These are phyloP conservation scores for Diadegma fenestrale DNA, from an alignment of 2,888 invertebrate species.

Conservation along the genomic window DNA sequence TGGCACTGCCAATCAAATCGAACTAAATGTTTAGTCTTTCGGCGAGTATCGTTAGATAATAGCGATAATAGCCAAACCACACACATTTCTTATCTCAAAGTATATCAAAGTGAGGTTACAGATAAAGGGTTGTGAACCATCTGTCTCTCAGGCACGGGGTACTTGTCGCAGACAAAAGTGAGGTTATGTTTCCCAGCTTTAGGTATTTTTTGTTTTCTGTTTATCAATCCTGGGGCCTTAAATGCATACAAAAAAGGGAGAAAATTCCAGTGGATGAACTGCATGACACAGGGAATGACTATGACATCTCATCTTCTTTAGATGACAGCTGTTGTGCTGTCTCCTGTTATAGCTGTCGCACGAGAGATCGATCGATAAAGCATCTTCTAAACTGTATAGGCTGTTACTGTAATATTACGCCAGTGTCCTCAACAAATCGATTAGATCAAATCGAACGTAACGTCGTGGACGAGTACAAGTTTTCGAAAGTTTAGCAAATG, in stretches of 20 bases:
- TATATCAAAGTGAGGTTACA: slow-evolving; percentile 1
- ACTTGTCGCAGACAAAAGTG: neutral
- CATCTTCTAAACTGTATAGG: neutral
- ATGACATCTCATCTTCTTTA: neutral
- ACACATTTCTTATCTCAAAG: neutral
- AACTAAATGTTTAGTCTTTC: neutral
- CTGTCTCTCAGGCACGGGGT: neutral
- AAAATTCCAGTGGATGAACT: neutral
- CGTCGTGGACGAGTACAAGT: neutral
- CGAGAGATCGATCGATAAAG: too few relatives aligned
- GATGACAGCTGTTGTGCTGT: neutral
- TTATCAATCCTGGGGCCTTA: neutral
- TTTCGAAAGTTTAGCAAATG: neutral
- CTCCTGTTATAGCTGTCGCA: neutral
- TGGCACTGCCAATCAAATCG: neutral
- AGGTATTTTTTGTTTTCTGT: neutral
- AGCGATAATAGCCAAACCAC: neutral
- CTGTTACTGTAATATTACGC: neutral
- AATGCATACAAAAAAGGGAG: neutral
- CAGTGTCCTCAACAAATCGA: neutral
- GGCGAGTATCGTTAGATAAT: neutral
- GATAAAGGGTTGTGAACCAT: too few relatives aligned
- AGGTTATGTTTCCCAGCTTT: neutral
- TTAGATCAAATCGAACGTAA: neutral
- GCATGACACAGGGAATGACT: neutral